Conservation (phyloP, 1,140 invertebrate species). For the Papilio helenus region DNA sequence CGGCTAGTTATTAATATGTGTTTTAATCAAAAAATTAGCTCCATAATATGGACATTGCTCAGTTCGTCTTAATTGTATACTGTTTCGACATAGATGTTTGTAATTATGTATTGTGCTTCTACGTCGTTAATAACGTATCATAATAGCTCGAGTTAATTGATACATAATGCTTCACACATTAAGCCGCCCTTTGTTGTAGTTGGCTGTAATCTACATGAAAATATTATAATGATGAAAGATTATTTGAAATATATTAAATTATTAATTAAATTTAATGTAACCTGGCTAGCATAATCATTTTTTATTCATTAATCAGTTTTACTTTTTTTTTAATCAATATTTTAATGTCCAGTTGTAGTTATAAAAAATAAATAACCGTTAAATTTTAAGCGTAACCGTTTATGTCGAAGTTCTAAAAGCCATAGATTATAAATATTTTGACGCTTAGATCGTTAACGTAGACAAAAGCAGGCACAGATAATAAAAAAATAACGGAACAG, state of each 20-base stretch:
- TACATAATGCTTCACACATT: background rate
- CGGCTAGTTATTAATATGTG: too few relatives aligned
- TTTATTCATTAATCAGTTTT: too few relatives aligned
- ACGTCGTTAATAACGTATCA: background rate
- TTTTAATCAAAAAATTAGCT: too few relatives aligned
- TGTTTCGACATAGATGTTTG: background rate
- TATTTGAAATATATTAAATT: background rate
- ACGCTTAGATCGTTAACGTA: background rate
- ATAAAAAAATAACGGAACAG: constrained; percentile 47
- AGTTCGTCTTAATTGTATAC: background rate
- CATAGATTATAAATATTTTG: background rate
- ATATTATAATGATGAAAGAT: background rate
- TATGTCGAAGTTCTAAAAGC: too few relatives aligned
- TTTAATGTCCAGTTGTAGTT: too few relatives aligned
- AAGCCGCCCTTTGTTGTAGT: constrained; percentile 14
- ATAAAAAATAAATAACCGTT: too few relatives aligned
- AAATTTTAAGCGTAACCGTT: too few relatives aligned
- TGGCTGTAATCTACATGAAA: background rate
- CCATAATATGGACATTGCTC: background rate
- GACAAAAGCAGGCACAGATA: background rate
- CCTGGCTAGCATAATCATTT: too few relatives aligned
- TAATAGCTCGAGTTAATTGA: constrained; percentile 12
- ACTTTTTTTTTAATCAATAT: too few relatives aligned
- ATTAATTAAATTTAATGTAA: too few relatives aligned
- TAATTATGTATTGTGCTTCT: background rate